These are phyloP conservation scores for Kryptolebias ocellatus DNA, from an alignment of 2,797 vertebrate genomes.

Conservation along the genomic window DNA sequence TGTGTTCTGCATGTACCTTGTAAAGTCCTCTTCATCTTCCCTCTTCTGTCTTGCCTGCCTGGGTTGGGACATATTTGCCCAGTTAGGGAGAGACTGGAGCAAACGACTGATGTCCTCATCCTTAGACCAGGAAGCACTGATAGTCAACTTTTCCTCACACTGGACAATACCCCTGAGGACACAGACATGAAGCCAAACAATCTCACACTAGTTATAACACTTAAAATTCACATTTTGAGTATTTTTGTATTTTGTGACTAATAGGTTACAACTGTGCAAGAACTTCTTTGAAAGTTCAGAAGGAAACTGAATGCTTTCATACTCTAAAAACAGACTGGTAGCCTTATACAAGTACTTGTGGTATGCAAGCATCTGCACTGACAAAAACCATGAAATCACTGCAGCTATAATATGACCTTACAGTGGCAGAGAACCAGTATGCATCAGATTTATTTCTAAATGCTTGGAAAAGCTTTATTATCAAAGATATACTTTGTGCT, in stretches of 20 bases:
- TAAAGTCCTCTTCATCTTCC: slow-evolving; percentile 97
- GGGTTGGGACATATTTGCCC: slow-evolving; percentile 95
- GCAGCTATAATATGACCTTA: neutral
- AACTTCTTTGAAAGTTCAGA: neutral
- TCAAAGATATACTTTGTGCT: neutral
- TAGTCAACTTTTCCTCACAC: slow-evolving; percentile 95
- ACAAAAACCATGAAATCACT: slow-evolving; percentile 23
- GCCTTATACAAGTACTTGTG: slow-evolving; percentile 1
- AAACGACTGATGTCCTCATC: slow-evolving; percentile 97
- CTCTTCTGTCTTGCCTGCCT: slow-evolving; percentile 93
- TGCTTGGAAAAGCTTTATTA: slow-evolving; percentile 6
- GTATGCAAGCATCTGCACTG: slow-evolving; percentile 16
- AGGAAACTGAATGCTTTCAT: slow-evolving; percentile 2
- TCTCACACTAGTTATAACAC: neutral
- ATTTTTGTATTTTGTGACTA: too few species aligned
- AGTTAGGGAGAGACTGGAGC: slow-evolving; percentile 95
- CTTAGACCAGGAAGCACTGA: slow-evolving; percentile 97
- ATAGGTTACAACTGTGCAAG: neutral
- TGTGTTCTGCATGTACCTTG: slow-evolving; percentile 79
- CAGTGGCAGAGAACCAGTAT: slow-evolving; percentile 34
- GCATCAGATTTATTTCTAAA: slow-evolving; percentile 44
- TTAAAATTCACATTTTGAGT: neutral
- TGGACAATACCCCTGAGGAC: slow-evolving; percentile 88
- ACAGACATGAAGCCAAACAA: slow-evolving; percentile 18
- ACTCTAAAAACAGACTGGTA: neutral